Base-by-base conservation (phyloP, 2,113 vertebrate species). In the Centropus unirufus region DNA sequence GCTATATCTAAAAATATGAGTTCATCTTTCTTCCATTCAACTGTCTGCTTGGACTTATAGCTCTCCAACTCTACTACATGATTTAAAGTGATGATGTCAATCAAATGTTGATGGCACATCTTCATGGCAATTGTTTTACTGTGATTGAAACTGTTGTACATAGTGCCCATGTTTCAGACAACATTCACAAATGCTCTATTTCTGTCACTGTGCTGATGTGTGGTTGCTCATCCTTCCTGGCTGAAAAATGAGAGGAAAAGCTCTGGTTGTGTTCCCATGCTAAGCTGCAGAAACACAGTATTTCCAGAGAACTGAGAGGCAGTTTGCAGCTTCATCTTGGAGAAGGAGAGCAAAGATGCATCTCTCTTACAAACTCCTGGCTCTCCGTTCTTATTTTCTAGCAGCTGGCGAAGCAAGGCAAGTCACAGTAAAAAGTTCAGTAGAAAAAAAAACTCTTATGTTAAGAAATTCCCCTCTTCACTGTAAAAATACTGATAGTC, bases 191-290 rank as follows among this genome's bases (percentile, higher is more conserved):
- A 88, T 14, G 27, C 49, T 96, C 78, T 57, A 5, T 87, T 91
- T 93, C 92, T 96, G 59, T 92, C 90, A 40, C 88, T 30, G 30
- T 55, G 40, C 73, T 44, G 36, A 69, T 62, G 27, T 69, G 77
- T 82, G 62, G 86, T 87, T 97, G 52, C 83, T 96, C 91, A 87
- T 89, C 69, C 54, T 87, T 89, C 77, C 89, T 92, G 91, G 81
- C 72, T 93, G 90, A 83, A 95, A 95, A 92, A 54, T 5, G 52
- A 93, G 68, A 90, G 55, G 68, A 47, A 92, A 93, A 89, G 6
- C 67, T 87, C 55, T 92, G 79, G 55, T 85, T 62, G 32, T 12
- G 46, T 90, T 91, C 90, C 85, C 8, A 5, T 10, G 19, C 69
- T 83, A 70, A 95, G 30, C 4, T 76, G 54, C 54, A 49, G 16